Conservation (phyloP, 2,797 vertebrate genomes). For the Coccyzus lansbergi region DNA sequence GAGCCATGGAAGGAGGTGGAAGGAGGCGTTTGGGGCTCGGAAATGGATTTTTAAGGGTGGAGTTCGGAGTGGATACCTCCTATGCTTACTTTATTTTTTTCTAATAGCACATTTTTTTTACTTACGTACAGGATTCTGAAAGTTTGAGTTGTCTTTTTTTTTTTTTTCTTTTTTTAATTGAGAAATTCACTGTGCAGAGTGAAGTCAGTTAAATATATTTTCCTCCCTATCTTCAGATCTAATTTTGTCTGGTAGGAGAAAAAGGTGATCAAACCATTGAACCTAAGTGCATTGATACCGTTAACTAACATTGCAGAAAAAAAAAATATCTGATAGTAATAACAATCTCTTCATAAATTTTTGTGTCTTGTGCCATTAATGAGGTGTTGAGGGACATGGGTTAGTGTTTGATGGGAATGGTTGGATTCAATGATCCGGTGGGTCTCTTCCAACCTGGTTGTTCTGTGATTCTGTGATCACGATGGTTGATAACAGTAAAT, state of each 20-base stretch:
- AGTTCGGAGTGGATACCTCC: not conserved
- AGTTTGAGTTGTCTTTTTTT: not conserved
- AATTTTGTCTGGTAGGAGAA: not conserved
- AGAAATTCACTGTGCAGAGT: conserved; percentile 3
- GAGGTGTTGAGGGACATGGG: no score
- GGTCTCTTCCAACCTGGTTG: no score
- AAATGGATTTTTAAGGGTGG: not conserved
- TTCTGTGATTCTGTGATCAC: no score
- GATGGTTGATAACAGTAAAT: not conserved
- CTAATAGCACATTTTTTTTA: conserved; percentile 9
- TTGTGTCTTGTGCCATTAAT: not conserved
- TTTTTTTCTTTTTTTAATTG: not conserved
- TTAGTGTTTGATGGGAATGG: no score
- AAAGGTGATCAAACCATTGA: conserved; percentile 12
- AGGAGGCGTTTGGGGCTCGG: not conserved
- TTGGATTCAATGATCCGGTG: no score
- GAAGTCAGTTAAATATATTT: not conserved
- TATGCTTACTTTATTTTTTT: not conserved
- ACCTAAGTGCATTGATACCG: not conserved
- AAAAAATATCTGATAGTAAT: not conserved
- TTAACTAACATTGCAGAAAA: not conserved
- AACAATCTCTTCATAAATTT: not conserved
- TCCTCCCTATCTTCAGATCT: conserved; percentile 26
- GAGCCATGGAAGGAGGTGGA: not conserved
- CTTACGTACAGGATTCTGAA: not conserved